These are phyloP conservation scores for Cheilosia vulpina DNA, from an alignment of 2,888 invertebrate species.

Conservation along the genomic window DNA sequence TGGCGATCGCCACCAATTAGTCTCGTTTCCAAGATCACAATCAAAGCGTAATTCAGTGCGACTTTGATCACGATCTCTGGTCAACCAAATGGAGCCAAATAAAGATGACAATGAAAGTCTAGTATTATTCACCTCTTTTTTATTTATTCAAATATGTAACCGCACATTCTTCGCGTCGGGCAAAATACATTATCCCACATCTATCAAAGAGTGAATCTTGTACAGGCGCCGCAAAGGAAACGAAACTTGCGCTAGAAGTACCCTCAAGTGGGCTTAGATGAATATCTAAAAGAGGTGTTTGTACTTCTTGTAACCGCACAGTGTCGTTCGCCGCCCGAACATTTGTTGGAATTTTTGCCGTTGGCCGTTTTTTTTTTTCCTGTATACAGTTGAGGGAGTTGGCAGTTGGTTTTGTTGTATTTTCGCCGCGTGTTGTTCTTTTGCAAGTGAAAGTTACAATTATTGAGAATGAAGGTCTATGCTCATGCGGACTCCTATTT, in stretches of 20 bases:
- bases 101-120: background rate
- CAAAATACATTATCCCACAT: slow-evolving; percentile 12
- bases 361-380: slow-evolving; percentile 9
- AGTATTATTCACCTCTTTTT: slow-evolving; percentile 4
- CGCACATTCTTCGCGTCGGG: slow-evolving; percentile 8
- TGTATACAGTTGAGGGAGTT: slow-evolving; percentile 51
- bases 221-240: slow-evolving; percentile 40
- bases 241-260: slow-evolving; percentile 40
- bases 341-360: slow-evolving; percentile 44
- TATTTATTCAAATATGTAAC: slow-evolving; percentile 26
- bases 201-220: slow-evolving; percentile 1
- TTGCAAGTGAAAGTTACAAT: slow-evolving; percentile 70
- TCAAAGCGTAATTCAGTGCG: background rate
- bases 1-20: background rate
- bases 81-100: background rate
- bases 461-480: slow-evolving; percentile 56
- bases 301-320: slow-evolving; percentile 16
- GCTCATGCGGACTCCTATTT: slow-evolving; percentile 10
- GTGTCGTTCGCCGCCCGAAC: slow-evolving; percentile 2
- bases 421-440: slow-evolving; percentile 43
- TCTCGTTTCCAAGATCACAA: background rate
- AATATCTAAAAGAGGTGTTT: slow-evolving; percentile 59
- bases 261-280: slow-evolving; percentile 59
- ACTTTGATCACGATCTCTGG: background rate
- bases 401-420: slow-evolving; percentile 32